Percentiles rank a stretch among this genome's conserved stretches.
Conservation (phyloP, 2,888 invertebrate species). For the Trisateles emortualis region DNA sequence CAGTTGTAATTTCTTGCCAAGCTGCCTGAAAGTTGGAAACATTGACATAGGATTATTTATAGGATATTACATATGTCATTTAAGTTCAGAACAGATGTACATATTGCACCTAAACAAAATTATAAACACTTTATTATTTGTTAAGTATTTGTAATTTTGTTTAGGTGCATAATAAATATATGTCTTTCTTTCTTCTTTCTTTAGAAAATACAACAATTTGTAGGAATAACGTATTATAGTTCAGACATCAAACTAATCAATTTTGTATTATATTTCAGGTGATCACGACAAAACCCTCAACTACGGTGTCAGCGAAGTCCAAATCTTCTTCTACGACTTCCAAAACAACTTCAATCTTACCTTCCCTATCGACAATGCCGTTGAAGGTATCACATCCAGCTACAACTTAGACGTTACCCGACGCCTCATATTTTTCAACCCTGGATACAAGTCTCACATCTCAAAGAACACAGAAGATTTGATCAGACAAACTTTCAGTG, state of each 20-base stretch:
- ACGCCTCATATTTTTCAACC: constrained; percentile 75
- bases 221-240: too few species aligned
- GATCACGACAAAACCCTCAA: constrained; percentile 69
- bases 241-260: background rate
- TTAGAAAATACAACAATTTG: too few species aligned
- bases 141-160: too few species aligned
- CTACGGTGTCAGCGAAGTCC: constrained; percentile 65
- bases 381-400: constrained; percentile 58
- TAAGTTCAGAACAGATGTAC: too few species aligned
- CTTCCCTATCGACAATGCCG: constrained; percentile 65
- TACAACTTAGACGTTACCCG: constrained; percentile 72
- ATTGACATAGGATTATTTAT: too few species aligned
- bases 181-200: too few species aligned
- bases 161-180: too few species aligned
- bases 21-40: too few species aligned
- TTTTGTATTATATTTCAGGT: constrained; percentile 59
- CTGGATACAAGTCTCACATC: constrained; percentile 79
- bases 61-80: too few species aligned
- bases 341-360: constrained; percentile 71
- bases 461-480: constrained; percentile 70
- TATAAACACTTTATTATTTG: too few species aligned
- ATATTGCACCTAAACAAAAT: too few species aligned
- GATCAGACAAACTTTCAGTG: constrained; percentile 70
- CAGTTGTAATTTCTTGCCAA: too few species aligned
- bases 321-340: constrained; percentile 79